Base-by-base conservation (phyloP, 2,888 invertebrate species). In the Tipula vernalis region DNA sequence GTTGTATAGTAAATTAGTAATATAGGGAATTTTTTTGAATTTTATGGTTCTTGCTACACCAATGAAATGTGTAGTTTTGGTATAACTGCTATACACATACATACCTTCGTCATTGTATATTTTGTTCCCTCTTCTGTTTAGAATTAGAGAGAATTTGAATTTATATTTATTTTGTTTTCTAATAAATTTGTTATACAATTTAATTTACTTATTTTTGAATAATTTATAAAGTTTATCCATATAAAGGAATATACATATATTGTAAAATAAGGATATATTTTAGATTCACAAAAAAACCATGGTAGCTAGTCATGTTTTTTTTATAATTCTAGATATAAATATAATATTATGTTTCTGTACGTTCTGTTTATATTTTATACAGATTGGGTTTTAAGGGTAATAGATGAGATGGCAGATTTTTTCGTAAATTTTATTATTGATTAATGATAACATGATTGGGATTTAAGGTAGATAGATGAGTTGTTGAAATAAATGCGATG, bases 131-230 rank as follows among this genome's bases (percentile, higher is more conserved):
- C 71, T 71, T 71, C 71, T 18, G 71, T 71, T 71, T 71, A 71
- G 71, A 71, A 28, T 71, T 71, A 71, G 71, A 71, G 18, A 71
- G 71, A 51, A 51, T 71, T 18, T 71, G 71, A 51, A 51, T 71
- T 18, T 71, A 71, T 71, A 71, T 71, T 71, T 71, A 71, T 71
- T 71, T 71, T 18, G 71, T 71, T 71, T 71, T 71, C 71, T 71
- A 71, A 71, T 71, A 71, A 71, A 71, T 71, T 71, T 71, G 71
- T 71, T 71, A 71, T 71, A 71, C 28, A 71, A 71, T 71, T 71
- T 71, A 71, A 71, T 71, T 71, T 71, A 71, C 71, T 71, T 71
- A 71, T 71, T 71, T 71, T 71, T 71, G 71, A 71, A 71, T 71
- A 71, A 71, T 71, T 71, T 71, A 71, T 71, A 71, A 71, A 71